Conservation (phyloP, 1,140 invertebrate genomes). For the Tetranychus urticae region DNA sequence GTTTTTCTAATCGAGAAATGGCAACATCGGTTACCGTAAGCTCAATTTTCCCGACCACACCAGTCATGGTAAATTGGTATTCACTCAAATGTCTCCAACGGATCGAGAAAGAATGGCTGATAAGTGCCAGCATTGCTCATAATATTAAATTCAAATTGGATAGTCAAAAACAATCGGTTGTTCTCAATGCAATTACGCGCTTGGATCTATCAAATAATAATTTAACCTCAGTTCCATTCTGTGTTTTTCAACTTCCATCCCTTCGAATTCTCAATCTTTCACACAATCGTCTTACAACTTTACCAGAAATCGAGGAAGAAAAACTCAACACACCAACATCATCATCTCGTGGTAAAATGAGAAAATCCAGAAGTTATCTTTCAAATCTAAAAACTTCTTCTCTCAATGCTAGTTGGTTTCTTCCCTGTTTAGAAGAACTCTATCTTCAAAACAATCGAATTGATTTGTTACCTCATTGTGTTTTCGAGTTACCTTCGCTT, state of each 20-base stretch:
- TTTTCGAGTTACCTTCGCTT: conserved; percentile 46
- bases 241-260: conserved; percentile 58
- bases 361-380: conserved; percentile 4
- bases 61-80: conserved; percentile 89
- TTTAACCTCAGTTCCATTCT: conserved; percentile 47
- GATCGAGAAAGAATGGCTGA: conserved; percentile 48
- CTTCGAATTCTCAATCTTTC: conserved; percentile 52
- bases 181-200: conserved; percentile 65
- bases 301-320: conserved; percentile 23
- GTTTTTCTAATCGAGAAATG: conserved; percentile 8
- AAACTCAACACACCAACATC: background rate
- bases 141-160: conserved; percentile 41
- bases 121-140: conserved; percentile 50
- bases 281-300: conserved; percentile 56
- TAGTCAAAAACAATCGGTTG: background rate
- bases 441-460: conserved; percentile 64
- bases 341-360: background rate
- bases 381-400: background rate
- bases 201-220: conserved; percentile 81
- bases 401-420: conserved; percentile 10
- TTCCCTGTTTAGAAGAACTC: conserved; percentile 59
- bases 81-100: conserved; percentile 31
- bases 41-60: conserved; percentile 51
- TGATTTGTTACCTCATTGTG: conserved; percentile 48
- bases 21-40: conserved; percentile 15